Evolutionary conservation across 1,140 invertebrate species (phyloP), one percentile per base, ranked within the genome.

Genomic region (Cydia splendana): DNA sequence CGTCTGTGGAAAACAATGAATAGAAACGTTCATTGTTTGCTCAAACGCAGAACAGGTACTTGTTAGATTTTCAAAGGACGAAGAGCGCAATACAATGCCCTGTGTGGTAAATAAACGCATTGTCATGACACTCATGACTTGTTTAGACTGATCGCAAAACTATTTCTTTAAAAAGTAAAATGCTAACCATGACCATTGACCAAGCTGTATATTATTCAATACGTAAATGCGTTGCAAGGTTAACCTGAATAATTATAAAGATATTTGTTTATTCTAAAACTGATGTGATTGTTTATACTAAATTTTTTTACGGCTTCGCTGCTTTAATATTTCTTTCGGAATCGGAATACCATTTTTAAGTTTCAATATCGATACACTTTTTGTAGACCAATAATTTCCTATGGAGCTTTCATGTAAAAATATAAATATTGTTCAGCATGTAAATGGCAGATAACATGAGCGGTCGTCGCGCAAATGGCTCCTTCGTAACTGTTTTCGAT

Each of bases 1-100:
- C 57, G 57, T 62, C 57, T 62, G 57, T 62, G 57, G 57, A 62
- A 62, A 62, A 62, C 57, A 62, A 62, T 62, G 57, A 62, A 62
- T 62, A 62, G 57, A 62, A 62, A 62, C 20, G 57, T 62, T 62
- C 57, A 62, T 62, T 62, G 57, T 62, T 62, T 62, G 57, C 57
- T 62, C 57, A 62, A 62, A 62, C 53, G 53, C 57, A 62, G 57
- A 62, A 62, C 57, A 62, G 57, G 57, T 62, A 62, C 57, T 62
- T 62, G 57, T 62, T 20, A 62, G 57, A 62, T 62, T 62, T 62
- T 24, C 57, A 62, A 62, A 62, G 57, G 57, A 62, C 18, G 18
- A 24, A 62, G 57, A 62, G 57, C 20, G 18, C 57, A 24, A 62
- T 13, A 62, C 57, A 62, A 62, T 62, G 9, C 57, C 57, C 57